phyloP scores from a whole-genome alignment of 2,113 vertebrate genomes.

The Tragelaphus imberbis region DNA sequence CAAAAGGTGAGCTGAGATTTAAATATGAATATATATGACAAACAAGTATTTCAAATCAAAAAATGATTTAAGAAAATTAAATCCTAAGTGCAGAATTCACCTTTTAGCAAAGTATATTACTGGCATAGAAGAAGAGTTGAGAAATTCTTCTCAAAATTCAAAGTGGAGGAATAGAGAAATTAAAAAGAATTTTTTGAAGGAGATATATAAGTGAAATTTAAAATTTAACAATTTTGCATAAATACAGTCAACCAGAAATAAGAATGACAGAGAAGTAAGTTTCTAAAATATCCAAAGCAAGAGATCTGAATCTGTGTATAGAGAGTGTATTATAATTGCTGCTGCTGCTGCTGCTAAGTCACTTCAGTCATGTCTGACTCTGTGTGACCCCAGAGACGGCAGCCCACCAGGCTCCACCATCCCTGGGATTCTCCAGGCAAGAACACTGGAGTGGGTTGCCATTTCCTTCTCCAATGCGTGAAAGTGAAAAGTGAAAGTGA shows the following conservation, averaged over 20 bases:
- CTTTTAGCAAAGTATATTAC: neutral
- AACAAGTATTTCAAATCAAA: neutral
- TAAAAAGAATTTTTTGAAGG: accelerated
- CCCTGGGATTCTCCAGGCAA: too few species aligned
- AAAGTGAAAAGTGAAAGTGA: too few species aligned
- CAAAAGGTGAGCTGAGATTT: neutral
- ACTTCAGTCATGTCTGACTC: too few species aligned
- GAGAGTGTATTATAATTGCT: neutral
- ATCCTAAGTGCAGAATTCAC: neutral
- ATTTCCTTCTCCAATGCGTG: too few species aligned
- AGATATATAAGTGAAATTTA: neutral
- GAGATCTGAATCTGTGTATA: neutral
- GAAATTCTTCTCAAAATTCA: neutral
- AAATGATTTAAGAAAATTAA: neutral
- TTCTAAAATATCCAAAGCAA: neutral
- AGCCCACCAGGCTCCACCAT: too few species aligned
- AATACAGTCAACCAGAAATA: neutral
- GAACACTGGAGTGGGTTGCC: too few species aligned
- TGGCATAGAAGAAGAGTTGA: neutral
- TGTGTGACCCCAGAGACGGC: too few species aligned
- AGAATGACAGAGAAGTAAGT: neutral
- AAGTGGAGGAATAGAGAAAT: neutral
- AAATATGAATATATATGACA: neutral
- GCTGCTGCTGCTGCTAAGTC: too few species aligned
- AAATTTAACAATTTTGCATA: neutral